Percentiles rank a stretch among this genome's conserved stretches.
Conservation (phyloP, 2,113 vertebrate genomes). For the Telmatochromis sp. region DNA sequence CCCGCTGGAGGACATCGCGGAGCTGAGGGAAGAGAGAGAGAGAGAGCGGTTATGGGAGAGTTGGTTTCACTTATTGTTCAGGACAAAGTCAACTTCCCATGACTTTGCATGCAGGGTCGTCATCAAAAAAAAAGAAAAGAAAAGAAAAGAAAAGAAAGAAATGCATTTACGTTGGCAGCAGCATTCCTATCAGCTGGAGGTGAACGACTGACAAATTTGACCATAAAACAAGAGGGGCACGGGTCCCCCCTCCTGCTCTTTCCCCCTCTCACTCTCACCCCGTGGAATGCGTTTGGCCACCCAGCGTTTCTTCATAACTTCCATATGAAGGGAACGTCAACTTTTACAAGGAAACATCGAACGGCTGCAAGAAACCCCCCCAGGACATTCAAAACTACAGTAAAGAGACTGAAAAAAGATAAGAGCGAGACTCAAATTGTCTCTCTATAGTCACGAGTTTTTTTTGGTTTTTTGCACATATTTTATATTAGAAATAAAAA, state of each 20-base stretch:
- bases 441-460: neutral
- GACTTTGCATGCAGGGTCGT: slow-evolving; percentile 22
- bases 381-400: neutral
- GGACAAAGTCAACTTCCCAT: slow-evolving; percentile 43
- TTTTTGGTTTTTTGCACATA: neutral
- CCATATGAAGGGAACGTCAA: neutral
- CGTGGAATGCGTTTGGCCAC: neutral
- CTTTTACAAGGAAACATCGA: neutral
- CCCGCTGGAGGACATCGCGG: neutral
- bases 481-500: neutral
- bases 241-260: neutral
- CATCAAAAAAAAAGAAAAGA: neutral
- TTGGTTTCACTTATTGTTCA: neutral
- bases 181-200: slow-evolving; percentile 14
- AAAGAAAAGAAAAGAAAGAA: neutral
- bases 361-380: neutral
- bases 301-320: neutral
- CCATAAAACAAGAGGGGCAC: neutral
- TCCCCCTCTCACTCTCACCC: neutral
- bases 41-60: neutral
- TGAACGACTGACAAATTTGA: neutral
- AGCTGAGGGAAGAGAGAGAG: neutral
- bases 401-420: neutral
- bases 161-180: slow-evolving; percentile 22
- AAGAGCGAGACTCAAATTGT: neutral